Evolutionary conservation across 1,140 invertebrate genomes (phyloP), one percentile per base, ranked within the genome.

Genomic region (Anoplophora glabripennis): DNA sequence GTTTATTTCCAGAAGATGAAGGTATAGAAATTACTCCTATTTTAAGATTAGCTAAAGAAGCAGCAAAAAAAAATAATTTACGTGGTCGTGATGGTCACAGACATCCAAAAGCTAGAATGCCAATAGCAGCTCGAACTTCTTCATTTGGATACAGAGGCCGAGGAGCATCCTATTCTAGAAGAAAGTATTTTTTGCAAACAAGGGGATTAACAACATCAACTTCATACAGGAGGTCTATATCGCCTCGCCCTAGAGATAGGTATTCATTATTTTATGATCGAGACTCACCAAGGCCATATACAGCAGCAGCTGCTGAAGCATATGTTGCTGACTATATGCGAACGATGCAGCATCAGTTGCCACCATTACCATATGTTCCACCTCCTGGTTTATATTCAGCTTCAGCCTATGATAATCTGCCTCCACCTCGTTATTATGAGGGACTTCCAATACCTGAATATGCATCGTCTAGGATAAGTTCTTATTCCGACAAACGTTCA

Each of bases 1-100:
- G 94, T 65, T 78, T 98, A 38, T 98, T 99, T 78, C 90, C 93
- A 3, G 86, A 93, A 77, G 96, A 99, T 77, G 89, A 95, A 67
- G 88, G 88, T 69, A 90, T 96, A 63, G 94, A 98, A 80, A 85
- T 98, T 79, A 90, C 89, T 28, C 88, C 91, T 37, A 92, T 97
- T 63, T 79, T 96, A 54, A 83, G 89, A 63, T 91, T 93, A 75
- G 92, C 93, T 4, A 94, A 94, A 77, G 90, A 93, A 74, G 84
- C 89, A 21, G 85, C 88, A 1, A 89, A 82, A 77, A 81, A 79
- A 79, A 78, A 75, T 67, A 81, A 76, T 74, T 70, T 79, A 73
- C 66, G 75, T 72, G 78, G 72, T 66, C 21, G 77, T 78, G 71
- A 82, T 79, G 71, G 77, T 74, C 68, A 81, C 79, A 53, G 81